Conservation (phyloP, 2,797 vertebrate species). For the Spheniscus humboldti region DNA sequence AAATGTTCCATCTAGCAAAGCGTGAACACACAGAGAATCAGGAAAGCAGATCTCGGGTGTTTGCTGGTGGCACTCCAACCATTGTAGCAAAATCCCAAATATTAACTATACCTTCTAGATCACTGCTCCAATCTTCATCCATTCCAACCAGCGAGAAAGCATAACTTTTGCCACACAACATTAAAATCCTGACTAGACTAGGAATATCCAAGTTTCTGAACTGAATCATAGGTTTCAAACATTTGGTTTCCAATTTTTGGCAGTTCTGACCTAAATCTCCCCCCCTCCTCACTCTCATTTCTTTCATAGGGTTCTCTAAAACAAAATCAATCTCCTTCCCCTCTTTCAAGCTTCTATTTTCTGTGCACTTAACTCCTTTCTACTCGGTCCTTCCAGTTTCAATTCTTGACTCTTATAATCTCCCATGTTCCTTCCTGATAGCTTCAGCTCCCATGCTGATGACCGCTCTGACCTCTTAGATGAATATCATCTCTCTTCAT, state of each 20-base stretch:
- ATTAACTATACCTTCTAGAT: not conserved
- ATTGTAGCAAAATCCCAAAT: not conserved
- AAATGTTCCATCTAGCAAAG: not conserved
- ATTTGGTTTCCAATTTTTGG: not conserved
- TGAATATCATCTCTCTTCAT: not conserved
- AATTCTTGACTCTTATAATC: not conserved
- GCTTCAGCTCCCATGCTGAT: not conserved
- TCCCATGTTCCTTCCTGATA: not conserved
- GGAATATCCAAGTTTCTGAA: not conserved
- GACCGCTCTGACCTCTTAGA: not conserved
- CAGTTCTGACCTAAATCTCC: not conserved
- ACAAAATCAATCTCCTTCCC: not conserved
- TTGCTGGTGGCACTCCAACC: not conserved
- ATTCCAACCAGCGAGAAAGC: not conserved
- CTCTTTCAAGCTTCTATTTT: not conserved
- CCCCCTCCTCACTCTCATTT: not conserved
- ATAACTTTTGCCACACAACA: not conserved
- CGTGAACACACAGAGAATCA: not conserved
- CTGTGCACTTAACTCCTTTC: not conserved
- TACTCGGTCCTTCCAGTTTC: not conserved
- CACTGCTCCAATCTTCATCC: not conserved
- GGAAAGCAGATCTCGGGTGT: not conserved
- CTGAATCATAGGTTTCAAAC: not conserved
- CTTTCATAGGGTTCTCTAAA: not conserved
- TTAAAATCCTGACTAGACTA: not conserved